Conservation (phyloP, 2,888 invertebrate genomes). For the Drepanosiphum platanoidis region DNA sequence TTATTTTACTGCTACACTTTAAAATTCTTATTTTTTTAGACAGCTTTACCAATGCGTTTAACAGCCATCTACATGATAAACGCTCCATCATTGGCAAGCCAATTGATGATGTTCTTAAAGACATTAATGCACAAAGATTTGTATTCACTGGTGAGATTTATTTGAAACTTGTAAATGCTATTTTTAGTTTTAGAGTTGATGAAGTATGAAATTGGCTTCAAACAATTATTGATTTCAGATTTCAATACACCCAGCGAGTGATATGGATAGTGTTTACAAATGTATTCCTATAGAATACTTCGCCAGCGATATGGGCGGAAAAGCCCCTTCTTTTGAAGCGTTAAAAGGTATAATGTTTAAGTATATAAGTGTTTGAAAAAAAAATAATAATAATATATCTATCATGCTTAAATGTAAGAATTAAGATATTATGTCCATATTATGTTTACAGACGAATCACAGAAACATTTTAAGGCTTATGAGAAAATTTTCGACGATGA, state of each 20-base stretch:
- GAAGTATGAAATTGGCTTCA: neutral
- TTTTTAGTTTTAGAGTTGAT: neutral
- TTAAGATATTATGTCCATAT: neutral
- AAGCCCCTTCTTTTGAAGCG: constrained; percentile 58
- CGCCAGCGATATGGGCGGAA: constrained; percentile 60
- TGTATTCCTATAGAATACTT: constrained; percentile 59
- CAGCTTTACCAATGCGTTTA: constrained; percentile 60
- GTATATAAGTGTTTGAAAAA: no score
- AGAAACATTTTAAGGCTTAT: constrained; percentile 59
- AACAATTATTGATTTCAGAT: constrained; percentile 53
- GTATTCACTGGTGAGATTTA: constrained; percentile 60
- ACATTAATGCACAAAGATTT: constrained; percentile 63
- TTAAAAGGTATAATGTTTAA: constrained; percentile 51
- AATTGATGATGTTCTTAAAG: constrained; percentile 61
- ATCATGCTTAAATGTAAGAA: neutral
- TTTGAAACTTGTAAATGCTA: neutral
- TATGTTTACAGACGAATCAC: constrained; percentile 33
- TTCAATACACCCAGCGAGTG: constrained; percentile 31
- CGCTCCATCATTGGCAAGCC: constrained; percentile 60
- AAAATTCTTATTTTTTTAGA: neutral
- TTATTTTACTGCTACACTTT: no score
- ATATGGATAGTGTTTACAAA: constrained; percentile 58
- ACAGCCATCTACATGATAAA: constrained; percentile 62
- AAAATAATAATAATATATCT: no score
- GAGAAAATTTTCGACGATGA: constrained; percentile 64